Base-by-base conservation (phyloP, 2,888 invertebrate species). In the Loripinus fragilis region DNA sequence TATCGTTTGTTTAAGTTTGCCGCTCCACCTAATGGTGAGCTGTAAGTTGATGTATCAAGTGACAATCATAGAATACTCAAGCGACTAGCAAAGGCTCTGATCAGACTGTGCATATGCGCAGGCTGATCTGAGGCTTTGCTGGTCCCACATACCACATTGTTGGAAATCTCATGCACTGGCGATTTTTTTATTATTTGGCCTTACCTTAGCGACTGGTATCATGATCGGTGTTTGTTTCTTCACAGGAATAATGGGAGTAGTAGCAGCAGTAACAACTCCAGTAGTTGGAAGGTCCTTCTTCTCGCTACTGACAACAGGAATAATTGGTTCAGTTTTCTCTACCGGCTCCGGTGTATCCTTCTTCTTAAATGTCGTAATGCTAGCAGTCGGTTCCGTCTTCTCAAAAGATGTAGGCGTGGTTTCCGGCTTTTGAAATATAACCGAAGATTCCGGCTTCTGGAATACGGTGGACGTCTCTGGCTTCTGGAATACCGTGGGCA, bases 391-490 rank as follows among this genome's bases (percentile, higher is more conserved):
- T 3, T 60, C 60, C 15, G 60, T 8, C 2, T 33, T 60, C 1
- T 60, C 60, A 17, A 28, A 30, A 30, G 60, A 17, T 28, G 28
- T 33, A n/a, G n/a, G n/a, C 8, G 60, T 5, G 17, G 60, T 33
- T 17, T 60, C 60, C 5, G 60, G 33, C 3, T 33, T 60, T 20
- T 60, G 60, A 33, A 60, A 60, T 28, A 12, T 23, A 17, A 15
- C 23, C 1, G 60, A 60, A 2, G 30, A 12, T 20, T 33, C 60
- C 1, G 60, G 60, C 17, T 60, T 60, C 33, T 60, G 60, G 23
- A 60, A 60, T 10, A n/a, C 52, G 17, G 60, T 60, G 17, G 60
- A 60, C 28, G 60, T 60, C 60, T 60, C 60, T 30, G 60, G 60
- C 20, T 60, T 60, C 33, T 60, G 60, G 33, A 60, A 60, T 17